A percentile compares a stretch with the other conserved stretches of the same genome.
Conservation (phyloP, 2,888 invertebrate genomes). For the Diarsia dahlii region DNA sequence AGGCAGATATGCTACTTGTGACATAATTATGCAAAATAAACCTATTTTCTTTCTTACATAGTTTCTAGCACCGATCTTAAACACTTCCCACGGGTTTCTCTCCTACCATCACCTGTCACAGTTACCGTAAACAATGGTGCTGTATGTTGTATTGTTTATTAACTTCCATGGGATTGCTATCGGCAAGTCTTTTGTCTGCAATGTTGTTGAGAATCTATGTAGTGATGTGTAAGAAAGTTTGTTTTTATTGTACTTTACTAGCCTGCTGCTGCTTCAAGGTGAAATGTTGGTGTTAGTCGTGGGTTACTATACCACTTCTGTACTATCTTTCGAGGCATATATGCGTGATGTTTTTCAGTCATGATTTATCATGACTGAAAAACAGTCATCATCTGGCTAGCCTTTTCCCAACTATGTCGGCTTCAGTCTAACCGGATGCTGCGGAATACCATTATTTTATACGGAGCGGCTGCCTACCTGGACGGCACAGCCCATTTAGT, state of each 20-base stretch:
- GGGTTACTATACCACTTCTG: not conserved
- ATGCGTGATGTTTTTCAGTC: not conserved
- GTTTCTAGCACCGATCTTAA: constrained; percentile 29
- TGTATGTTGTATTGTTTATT: constrained; percentile 40
- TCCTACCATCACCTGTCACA: constrained; percentile 45
- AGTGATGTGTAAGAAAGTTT: constrained; percentile 10
- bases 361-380: no score
- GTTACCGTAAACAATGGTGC: constrained; percentile 48
- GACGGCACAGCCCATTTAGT: no score
- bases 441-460: no score
- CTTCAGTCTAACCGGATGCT: no score
- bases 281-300: not conserved
- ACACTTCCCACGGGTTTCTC: constrained; percentile 64
- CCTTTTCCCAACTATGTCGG: no score
- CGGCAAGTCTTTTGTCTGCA: constrained; percentile 31
- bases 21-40: no score
- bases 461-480: no score
- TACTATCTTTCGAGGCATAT: not conserved
- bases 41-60: not conserved
- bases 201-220: constrained; percentile 28
- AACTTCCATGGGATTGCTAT: constrained; percentile 51
- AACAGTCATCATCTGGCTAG: no score
- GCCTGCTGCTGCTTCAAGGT: not conserved
- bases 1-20: no score
- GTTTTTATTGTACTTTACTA: not conserved